Conservation (phyloP, 2,113 vertebrate species). For the Cnemophilus loriae region DNA sequence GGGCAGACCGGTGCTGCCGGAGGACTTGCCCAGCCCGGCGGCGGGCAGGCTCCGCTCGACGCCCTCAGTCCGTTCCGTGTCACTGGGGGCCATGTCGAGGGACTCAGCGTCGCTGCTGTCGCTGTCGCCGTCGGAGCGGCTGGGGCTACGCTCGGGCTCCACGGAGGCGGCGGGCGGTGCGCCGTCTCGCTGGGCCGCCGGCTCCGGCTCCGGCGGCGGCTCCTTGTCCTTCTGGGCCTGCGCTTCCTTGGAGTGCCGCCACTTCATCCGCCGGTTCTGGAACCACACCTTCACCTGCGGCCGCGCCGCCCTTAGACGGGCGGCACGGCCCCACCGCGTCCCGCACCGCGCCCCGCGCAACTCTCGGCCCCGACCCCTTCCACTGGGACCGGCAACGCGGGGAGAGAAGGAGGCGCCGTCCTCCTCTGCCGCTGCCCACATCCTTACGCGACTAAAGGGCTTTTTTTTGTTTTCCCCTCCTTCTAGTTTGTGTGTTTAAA, state of each 20-base stretch:
- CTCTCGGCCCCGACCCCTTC: not conserved
- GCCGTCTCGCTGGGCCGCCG: constrained; percentile 73
- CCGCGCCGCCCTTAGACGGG: not conserved
- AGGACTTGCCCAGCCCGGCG: constrained; percentile 79
- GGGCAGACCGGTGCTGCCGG: constrained; percentile 44
- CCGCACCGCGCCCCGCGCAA: not conserved
- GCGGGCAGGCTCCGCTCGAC: constrained; percentile 68
- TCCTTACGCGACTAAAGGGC: not conserved
- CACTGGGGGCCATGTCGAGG: constrained; percentile 81
- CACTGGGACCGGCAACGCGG: not conserved
- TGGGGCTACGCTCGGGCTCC: constrained; percentile 75
- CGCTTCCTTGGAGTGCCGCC: constrained; percentile 96
- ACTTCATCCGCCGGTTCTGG: constrained; percentile 99
- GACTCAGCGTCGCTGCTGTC: constrained; percentile 90
- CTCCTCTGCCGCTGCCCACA: not conserved
- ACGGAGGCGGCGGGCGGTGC: not conserved
- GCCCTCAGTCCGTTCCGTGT: constrained; percentile 81
- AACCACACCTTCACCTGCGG: constrained; percentile 99
- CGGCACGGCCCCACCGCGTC: not conserved
- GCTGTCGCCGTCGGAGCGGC: constrained; percentile 87
- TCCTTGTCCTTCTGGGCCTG: constrained; percentile 97
- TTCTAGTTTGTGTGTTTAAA: not conserved
- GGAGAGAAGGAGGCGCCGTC: too few species aligned
- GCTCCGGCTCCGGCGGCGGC: not conserved
- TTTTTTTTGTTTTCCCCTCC: not conserved